phyloP scores from a whole-genome alignment of 2,113 vertebrate species.

The Prietella phreatophila region DNA sequence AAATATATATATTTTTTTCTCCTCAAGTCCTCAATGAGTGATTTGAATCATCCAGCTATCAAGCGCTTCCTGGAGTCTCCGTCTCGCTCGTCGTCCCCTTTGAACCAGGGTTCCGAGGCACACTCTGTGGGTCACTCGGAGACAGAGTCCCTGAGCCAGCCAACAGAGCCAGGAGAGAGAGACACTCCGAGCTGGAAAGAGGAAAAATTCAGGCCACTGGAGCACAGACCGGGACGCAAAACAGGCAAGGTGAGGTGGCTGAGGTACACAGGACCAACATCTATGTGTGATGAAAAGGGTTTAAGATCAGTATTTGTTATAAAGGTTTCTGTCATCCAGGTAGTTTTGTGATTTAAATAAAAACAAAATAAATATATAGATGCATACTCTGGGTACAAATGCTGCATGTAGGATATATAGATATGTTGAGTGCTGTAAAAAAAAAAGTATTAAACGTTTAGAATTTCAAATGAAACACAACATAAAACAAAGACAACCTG shows the following conservation, averaged over 20 bases:
- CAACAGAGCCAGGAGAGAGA: conserved; percentile 74
- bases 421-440: neutral
- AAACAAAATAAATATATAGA: neutral
- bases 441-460: too few relatives aligned
- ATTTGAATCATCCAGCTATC: conserved; percentile 95
- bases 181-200: conserved; percentile 70
- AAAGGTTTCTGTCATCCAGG: neutral
- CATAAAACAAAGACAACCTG: too few relatives aligned
- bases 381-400: neutral
- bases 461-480: too few relatives aligned
- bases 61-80: conserved; percentile 93
- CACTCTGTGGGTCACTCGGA: conserved; percentile 89
- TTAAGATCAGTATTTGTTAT: neutral
- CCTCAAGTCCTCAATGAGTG: conserved; percentile 78
- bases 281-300: neutral
- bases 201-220: conserved; percentile 74
- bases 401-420: neutral
- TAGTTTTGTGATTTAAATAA: neutral
- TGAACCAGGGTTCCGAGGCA: conserved; percentile 93
- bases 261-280: neutral
- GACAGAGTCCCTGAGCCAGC: conserved; percentile 90
- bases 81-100: conserved; percentile 91
- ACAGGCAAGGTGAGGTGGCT: conserved; percentile 75
- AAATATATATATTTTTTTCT: neutral
- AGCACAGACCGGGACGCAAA: conserved; percentile 80